phyloP scores from a whole-genome alignment of 1,140 invertebrate genomes.

The Drosophila auraria region DNA sequence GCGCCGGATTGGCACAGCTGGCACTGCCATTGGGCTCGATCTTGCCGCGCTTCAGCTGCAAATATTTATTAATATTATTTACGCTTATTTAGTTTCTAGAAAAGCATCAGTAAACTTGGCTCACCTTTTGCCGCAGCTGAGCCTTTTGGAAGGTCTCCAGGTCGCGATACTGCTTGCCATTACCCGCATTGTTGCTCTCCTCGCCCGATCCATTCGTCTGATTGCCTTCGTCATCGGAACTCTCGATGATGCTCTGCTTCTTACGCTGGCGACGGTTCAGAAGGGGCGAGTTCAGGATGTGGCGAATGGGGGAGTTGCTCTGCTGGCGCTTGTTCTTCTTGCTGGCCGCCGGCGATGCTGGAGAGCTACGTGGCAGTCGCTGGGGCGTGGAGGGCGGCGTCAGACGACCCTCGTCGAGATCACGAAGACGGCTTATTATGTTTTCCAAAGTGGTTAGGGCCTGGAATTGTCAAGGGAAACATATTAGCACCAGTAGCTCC shows the following conservation, averaged over 20 bases:
- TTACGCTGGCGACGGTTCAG: constrained; percentile 91
- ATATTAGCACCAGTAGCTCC: neutral
- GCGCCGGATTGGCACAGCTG: constrained; percentile 82
- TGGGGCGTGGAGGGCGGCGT: constrained; percentile 87
- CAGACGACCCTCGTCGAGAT: constrained; percentile 85
- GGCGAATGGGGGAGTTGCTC: constrained; percentile 92
- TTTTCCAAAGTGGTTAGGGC: constrained; percentile 87
- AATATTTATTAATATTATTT: neutral
- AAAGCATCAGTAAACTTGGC: neutral
- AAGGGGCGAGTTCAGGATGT: constrained; percentile 93
- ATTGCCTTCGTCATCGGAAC: constrained; percentile 93
- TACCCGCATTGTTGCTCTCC: constrained; percentile 60
- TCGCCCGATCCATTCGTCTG: constrained; percentile 86
- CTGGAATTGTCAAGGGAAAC: constrained; percentile 18
- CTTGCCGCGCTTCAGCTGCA: constrained; percentile 88
- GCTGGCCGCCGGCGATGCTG: constrained; percentile 89
- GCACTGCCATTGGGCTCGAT: constrained; percentile 86
- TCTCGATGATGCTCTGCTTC: constrained; percentile 90
- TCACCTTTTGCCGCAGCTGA: constrained; percentile 96
- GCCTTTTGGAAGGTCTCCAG: constrained; percentile 98
- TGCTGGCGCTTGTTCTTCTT: constrained; percentile 91
- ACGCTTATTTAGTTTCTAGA: neutral
- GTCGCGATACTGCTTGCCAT: constrained; percentile 92
- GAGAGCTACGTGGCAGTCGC: constrained; percentile 89
- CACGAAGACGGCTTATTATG: constrained; percentile 86